phyloP scores from a whole-genome alignment of 2,113 vertebrate genomes.

The Felis catus region F.catus_Fca126_mat1.0 CM031419.1:212973001-212973500 shows the following conservation, averaged over 20 bases:
- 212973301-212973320: not conserved
- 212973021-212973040: not conserved
- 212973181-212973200: not conserved
- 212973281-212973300: not conserved
- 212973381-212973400: not conserved
- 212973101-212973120: not conserved
- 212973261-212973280: not conserved
- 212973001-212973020: not conserved
- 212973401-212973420: not conserved
- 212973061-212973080: not conserved
- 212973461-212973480: not conserved
- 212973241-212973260: not conserved
- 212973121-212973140: slow-evolving; percentile 73
- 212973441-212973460: not conserved
- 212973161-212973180: slow-evolving; percentile 65
- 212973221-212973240: not conserved
- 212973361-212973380: not conserved
- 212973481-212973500: not conserved
- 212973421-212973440: not conserved
- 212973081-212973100: fast-evolving
- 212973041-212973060: not conserved
- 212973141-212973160: slow-evolving; percentile 69
- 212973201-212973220: slow-evolving; percentile 5
- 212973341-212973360: not conserved
- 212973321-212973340: not conserved